These are phyloP conservation scores for Catharus ustulatus DNA, from an alignment of 2,797 vertebrate genomes.

Conservation along the genomic window DNA sequence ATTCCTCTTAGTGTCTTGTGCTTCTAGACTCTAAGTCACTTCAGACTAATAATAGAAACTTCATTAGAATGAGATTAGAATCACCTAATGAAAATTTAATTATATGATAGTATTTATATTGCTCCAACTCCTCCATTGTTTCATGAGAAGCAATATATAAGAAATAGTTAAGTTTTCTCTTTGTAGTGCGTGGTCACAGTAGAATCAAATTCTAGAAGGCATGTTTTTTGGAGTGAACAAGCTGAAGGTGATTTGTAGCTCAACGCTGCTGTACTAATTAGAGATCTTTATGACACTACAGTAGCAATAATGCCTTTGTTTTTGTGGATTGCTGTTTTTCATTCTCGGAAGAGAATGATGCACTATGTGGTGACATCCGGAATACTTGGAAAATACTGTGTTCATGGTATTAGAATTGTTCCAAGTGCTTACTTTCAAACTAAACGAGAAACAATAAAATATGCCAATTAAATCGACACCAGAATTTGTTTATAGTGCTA, in stretches of 20 bases:
- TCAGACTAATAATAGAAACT: neutral
- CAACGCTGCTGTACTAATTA: neutral
- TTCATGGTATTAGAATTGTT: constrained; percentile 19
- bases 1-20: neutral
- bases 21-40: neutral
- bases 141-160: neutral
- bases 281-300: neutral
- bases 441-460: constrained; percentile 32
- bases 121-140: neutral
- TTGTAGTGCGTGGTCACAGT: neutral
- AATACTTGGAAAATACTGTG: neutral
- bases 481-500: constrained; percentile 19
- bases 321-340: neutral
- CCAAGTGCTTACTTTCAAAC: constrained; percentile 47
- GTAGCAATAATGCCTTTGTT: constrained; percentile 35
- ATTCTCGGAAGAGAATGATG: constrained; percentile 2
- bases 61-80: constrained; percentile 19
- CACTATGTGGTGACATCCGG: constrained; percentile 9
- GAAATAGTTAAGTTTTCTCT: neutral
- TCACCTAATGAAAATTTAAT: constrained; percentile 18
- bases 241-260: neutral
- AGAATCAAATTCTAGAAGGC: neutral
- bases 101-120: neutral
- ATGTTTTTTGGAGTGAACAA: neutral
- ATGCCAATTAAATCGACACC: neutral